Conservation (phyloP, 2,888 invertebrate species). For the Pterobdella sp. region DNA sequence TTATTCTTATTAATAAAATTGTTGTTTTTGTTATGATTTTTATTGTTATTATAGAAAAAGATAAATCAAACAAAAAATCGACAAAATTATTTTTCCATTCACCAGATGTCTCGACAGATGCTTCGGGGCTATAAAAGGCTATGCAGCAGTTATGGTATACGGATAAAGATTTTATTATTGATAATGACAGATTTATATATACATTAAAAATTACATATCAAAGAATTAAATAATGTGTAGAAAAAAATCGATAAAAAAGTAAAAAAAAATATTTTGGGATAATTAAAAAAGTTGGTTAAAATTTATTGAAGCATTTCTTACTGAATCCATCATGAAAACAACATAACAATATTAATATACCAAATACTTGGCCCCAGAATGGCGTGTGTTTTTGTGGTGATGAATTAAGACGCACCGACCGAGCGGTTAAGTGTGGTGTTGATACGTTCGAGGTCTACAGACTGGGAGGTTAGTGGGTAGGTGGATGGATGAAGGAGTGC, state of each 20-base stretch:
- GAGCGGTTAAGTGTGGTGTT: not conserved
- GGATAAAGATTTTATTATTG: too few relatives aligned
- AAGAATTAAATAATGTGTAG: too few relatives aligned
- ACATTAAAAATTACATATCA: too few relatives aligned
- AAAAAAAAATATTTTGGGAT: not conserved
- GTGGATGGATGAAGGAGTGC: not conserved
- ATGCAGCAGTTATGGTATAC: not conserved
- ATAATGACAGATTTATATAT: too few relatives aligned
- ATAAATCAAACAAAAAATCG: not conserved
- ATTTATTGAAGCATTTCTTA: conserved; percentile 5
- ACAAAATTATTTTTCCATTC: not conserved
- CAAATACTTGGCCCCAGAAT: not conserved
- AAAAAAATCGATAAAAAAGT: not conserved
- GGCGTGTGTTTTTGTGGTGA: not conserved
- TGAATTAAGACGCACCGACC: not conserved
- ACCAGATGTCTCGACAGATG: conserved; percentile 14
- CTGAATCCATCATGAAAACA: not conserved
- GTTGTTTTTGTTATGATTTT: too few relatives aligned
- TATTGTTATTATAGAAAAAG: not conserved
- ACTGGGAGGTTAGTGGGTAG: conserved; percentile 15
- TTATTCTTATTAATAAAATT: not conserved
- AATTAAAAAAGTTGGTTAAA: not conserved
- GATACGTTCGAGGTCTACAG: conserved; percentile 10
- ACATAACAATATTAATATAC: not conserved
- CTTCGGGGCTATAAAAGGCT: not conserved